Evolutionary conservation across 2,797 vertebrate species (phyloP).

Genomic region (Artibeus lituratus): DNA sequence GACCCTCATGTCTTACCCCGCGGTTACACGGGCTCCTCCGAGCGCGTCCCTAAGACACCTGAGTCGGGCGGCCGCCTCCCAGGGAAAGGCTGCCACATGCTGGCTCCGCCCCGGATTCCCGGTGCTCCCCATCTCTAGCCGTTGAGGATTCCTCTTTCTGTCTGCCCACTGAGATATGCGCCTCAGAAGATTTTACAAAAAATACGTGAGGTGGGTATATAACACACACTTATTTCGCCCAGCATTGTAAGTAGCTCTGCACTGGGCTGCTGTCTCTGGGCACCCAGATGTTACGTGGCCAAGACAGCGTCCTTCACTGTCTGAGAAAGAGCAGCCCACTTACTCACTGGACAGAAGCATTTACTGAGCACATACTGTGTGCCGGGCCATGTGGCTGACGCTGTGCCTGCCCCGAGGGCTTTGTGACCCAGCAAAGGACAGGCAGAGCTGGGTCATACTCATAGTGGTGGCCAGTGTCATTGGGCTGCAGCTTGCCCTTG

Average conservation of each 20-base stretch:
- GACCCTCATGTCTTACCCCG: background rate
- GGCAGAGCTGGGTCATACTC: accelerated
- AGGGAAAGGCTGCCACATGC: accelerated
- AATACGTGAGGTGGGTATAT: accelerated
- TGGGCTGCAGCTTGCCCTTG: accelerated
- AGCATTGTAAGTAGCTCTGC: background rate
- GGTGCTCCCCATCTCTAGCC: background rate
- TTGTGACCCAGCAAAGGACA: accelerated
- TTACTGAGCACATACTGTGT: background rate
- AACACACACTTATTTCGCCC: background rate
- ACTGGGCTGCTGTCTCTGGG: background rate
- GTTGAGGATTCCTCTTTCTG: accelerated
- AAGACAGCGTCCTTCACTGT: background rate
- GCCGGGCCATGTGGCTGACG: accelerated
- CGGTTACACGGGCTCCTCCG: background rate
- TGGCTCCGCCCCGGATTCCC: accelerated
- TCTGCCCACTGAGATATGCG: background rate
- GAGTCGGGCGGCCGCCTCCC: too few species aligned
- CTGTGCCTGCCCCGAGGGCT: background rate
- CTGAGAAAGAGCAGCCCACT: background rate
- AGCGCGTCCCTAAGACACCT: background rate
- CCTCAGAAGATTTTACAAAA: background rate
- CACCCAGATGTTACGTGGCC: background rate
- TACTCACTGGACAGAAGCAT: background rate
- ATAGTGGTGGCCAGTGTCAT: accelerated